These are phyloP conservation scores for Linnaemya tessellans DNA, from an alignment of 2,888 invertebrate genomes.

Conservation along the genomic window DNA sequence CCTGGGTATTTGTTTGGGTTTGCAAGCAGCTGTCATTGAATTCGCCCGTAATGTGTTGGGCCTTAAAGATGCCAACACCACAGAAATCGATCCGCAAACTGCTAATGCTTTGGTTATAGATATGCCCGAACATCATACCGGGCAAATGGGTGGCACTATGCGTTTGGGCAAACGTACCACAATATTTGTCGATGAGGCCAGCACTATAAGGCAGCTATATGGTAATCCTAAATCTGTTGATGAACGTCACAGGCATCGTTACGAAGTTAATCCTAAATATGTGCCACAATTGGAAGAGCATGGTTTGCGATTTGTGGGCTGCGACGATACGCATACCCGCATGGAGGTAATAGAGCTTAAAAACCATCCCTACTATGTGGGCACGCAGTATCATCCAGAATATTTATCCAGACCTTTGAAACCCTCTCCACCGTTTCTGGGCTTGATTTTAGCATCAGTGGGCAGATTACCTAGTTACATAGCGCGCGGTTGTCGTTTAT, in stretches of 20 bases:
- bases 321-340: slow-evolving; percentile 91
- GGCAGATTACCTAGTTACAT: slow-evolving; percentile 90
- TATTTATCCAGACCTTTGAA: slow-evolving; percentile 95
- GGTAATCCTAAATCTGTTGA: slow-evolving; percentile 91
- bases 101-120: slow-evolving; percentile 94
- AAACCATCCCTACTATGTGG: slow-evolving; percentile 95
- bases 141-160: slow-evolving; percentile 98
- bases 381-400: slow-evolving; percentile 99
- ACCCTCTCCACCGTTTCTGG: slow-evolving; percentile 97
- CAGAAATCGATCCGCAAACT: slow-evolving; percentile 91
- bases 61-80: slow-evolving; percentile 91
- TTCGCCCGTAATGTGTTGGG: slow-evolving; percentile 93
- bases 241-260: slow-evolving; percentile 98
- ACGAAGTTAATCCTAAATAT: slow-evolving; percentile 97
- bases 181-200: slow-evolving; percentile 86
- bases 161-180: slow-evolving; percentile 96
- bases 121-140: slow-evolving; percentile 99
- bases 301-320: slow-evolving; percentile 95
- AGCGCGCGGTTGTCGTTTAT: slow-evolving; percentile 89
- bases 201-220: slow-evolving; percentile 89
- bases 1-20: slow-evolving; percentile 98
- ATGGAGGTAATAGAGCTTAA: slow-evolving; percentile 97
- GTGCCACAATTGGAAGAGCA: slow-evolving; percentile 90
- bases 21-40: slow-evolving; percentile 98
- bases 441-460: slow-evolving; percentile 94